Evolutionary conservation across 2,113 vertebrate genomes (phyloP), one percentile per base, ranked within the genome.

Genomic region (Orthonyx spaldingii): DNA sequence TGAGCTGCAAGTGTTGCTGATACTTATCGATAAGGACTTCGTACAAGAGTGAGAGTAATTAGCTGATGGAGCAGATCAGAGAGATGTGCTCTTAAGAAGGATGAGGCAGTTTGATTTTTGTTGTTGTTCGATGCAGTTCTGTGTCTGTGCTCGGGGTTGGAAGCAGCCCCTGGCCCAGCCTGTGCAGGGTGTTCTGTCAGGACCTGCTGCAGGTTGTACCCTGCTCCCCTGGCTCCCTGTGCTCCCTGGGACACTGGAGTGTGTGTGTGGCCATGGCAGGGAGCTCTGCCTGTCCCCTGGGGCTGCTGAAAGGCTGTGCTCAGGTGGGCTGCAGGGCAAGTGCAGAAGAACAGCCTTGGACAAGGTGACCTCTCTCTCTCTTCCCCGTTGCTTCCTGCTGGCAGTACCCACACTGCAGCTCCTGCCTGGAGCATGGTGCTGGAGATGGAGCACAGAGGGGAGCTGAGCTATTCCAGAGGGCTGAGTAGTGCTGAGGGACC

Each of bases 171-270:
- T 8, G n/a, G 75, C 53, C 30, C 27, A 20, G 79, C 3, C 63
- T 23, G 32, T 28, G 68, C 50, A 60, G 57, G 68, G 15, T 16
- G 32, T 18, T 63, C 16, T 33, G 68, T 33, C 86, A 35, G 53
- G 3, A 1, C 53, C 21, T 64, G 84, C 57, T 63, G 64, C 24
- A 7, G 0, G 1, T 7, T 1, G 1, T 53, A 4, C 32, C 32
- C 60, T 46, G 41, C 64, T 83, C 13, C 41, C 30, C 10, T 0
- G 4, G 14, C 27, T 28, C 56, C 42, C 46, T 3, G 10, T 5
- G 30, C 21, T 66, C 17, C n/a, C 32, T 22, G 6, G 59, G 37
- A 12, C 4, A 0, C 1, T 37, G 87, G 19, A 1, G 11, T 0
- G 30, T 24, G 2, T 44, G 33, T 68, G 32, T 17, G 50, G 70